Percentiles rank a stretch among this genome's conserved stretches.
These are phyloP conservation scores for Girardia tigrina DNA, from an alignment of 2,888 invertebrate species.

Conservation along the genomic window DNA sequence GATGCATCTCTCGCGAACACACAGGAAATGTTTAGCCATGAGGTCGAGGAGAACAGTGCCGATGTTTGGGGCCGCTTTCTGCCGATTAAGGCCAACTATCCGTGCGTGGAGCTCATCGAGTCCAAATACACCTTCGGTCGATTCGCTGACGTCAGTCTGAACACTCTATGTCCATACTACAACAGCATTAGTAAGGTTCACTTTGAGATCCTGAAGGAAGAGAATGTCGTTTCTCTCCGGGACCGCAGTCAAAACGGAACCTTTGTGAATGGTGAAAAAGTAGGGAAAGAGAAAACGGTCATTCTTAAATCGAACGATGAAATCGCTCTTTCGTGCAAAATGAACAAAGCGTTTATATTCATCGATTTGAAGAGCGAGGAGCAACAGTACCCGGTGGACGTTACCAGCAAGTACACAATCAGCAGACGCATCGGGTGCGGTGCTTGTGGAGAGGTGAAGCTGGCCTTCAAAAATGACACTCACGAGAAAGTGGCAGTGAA, in stretches of 20 bases:
- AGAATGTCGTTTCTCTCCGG: not conserved
- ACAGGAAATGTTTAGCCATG: no score
- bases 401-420: not conserved
- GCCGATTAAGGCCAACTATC: no score
- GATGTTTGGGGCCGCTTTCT: no score
- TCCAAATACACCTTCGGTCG: not conserved
- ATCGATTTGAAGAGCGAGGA: not conserved
- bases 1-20: no score
- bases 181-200: not conserved
- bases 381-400: not conserved
- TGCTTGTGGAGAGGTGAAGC: slow-evolving; percentile 68
- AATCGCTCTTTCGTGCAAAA: slow-evolving; percentile 1
- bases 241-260: slow-evolving; percentile 24
- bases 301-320: not conserved
- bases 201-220: not conserved
- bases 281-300: slow-evolving; percentile 11
- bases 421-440: slow-evolving; percentile 52
- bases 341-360: not conserved
- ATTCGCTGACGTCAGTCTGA: not conserved
- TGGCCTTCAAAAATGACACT: slow-evolving; percentile 59
- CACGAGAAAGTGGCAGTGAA: slow-evolving; percentile 69
- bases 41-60: no score
- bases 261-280: slow-evolving; percentile 15
- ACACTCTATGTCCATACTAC: not conserved
- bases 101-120: not conserved